Evolutionary conservation across 2,888 invertebrate species (phyloP).

Genomic region (Hemithea aestivaria): DNA sequence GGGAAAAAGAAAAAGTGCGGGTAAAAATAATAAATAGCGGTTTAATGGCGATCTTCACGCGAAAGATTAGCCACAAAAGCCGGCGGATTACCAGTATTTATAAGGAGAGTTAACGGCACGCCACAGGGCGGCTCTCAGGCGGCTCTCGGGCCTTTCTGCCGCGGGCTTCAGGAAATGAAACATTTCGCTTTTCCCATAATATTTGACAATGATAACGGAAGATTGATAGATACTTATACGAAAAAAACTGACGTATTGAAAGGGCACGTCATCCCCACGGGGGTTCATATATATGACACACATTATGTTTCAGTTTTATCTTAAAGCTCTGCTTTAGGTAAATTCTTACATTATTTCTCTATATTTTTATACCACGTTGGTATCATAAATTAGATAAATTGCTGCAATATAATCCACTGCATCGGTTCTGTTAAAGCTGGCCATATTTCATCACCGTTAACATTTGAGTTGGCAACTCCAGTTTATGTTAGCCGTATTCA

Average conservation of each 20-base stretch:
- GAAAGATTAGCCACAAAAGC: slow-evolving; percentile 77
- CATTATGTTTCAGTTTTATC: slow-evolving; percentile 3
- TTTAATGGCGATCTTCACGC: slow-evolving; percentile 76
- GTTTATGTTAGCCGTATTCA: slow-evolving; percentile 26
- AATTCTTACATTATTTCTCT: not conserved
- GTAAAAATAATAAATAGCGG: slow-evolving; percentile 74
- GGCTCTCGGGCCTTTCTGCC: slow-evolving; percentile 41
- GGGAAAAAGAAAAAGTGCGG: slow-evolving; percentile 65
- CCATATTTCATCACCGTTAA: slow-evolving; percentile 6
- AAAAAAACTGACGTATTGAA: slow-evolving; percentile 11
- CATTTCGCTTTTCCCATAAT: slow-evolving; percentile 29
- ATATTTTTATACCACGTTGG: too few relatives aligned
- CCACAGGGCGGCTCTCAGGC: slow-evolving; percentile 50
- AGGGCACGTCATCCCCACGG: slow-evolving; percentile 2
- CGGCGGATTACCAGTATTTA: slow-evolving; percentile 75
- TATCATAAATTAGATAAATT: not conserved
- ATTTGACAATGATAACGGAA: slow-evolving; percentile 26
- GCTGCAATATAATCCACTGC: not conserved
- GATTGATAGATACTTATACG: slow-evolving; percentile 15
- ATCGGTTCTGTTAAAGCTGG: slow-evolving; percentile 3
- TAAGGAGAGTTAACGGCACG: slow-evolving; percentile 71
- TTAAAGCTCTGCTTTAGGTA: not conserved
- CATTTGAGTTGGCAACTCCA: slow-evolving; percentile 25
- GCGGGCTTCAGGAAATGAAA: slow-evolving; percentile 33
- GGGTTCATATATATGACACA: not conserved